phyloP scores from a whole-genome alignment of 1,140 invertebrate species.

The Leguminivora glycinivorella region DNA sequence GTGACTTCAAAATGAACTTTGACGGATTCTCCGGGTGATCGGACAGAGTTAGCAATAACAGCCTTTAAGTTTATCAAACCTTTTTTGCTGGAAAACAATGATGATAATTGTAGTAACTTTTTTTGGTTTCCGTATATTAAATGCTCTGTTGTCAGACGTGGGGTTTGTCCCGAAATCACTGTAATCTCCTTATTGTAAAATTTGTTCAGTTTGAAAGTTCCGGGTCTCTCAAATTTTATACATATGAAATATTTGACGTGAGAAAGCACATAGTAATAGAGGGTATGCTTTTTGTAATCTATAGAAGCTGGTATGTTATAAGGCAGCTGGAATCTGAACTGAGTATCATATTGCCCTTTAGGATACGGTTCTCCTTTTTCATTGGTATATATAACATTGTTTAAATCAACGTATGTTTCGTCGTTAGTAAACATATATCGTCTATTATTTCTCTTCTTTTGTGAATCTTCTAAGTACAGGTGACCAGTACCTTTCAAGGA shows the following conservation, averaged over 20 bases:
- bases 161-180: conserved; percentile 12
- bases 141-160: conserved; percentile 21
- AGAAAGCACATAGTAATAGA: background rate
- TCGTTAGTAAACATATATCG: background rate
- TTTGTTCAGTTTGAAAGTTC: conserved; percentile 19
- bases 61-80: conserved; percentile 29
- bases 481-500: no score
- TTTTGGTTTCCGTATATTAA: conserved; percentile 23
- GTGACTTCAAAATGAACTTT: conserved; percentile 25
- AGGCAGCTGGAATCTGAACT: conserved; percentile 30
- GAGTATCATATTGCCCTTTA: background rate
- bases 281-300: background rate
- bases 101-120: background rate
- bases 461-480: background rate
- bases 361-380: background rate
- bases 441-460: background rate
- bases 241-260: conserved; percentile 22
- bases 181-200: conserved; percentile 24
- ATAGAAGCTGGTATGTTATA: conserved; percentile 29
- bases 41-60: conserved; percentile 26
- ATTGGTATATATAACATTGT: conserved; percentile 10
- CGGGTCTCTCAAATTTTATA: no score
- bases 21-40: conserved; percentile 6
- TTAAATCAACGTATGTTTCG: conserved; percentile 19
- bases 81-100: conserved; percentile 5